Evolutionary conservation across 37 sponge, comb jelly and placozoan species (phyloP).

Genomic region (Tethya wilhelma): DNA sequence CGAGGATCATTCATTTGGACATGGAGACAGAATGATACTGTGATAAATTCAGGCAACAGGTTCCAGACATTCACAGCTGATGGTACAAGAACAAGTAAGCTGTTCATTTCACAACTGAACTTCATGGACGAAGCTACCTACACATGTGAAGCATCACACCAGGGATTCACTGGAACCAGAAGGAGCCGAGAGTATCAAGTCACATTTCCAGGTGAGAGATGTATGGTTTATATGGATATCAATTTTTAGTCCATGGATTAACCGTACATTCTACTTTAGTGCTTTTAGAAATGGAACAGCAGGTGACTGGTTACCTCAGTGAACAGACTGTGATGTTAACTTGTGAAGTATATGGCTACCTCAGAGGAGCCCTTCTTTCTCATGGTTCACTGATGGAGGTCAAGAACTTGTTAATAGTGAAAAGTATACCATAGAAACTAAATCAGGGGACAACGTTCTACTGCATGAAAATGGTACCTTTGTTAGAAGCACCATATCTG

Average conservation of each 20-base stretch:
- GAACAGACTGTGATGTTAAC: background rate
- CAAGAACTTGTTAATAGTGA: background rate
- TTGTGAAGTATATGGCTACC: conserved; percentile 32
- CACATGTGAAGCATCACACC: conserved; percentile 15
- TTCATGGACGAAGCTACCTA: conserved; percentile 26
- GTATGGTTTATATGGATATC: background rate
- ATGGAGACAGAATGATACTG: conserved; percentile 14
- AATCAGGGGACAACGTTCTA: background rate
- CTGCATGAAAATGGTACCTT: background rate
- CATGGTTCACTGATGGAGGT: background rate
- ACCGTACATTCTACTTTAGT: background rate
- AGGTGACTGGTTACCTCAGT: background rate
- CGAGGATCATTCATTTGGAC: conserved; percentile 30
- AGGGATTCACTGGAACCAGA: background rate
- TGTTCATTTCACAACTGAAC: conserved; percentile 16
- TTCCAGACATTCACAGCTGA: conserved; percentile 8
- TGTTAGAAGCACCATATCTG: background rate
- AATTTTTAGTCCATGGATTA: background rate
- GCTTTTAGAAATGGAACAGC: background rate
- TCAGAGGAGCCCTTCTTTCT: background rate
- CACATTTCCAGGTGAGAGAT: conserved; percentile 11
- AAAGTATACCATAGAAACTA: conserved; percentile 15
- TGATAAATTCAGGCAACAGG: background rate
- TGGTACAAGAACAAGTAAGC: conserved; percentile 43
- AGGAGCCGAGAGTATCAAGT: background rate